Evolutionary conservation across 2,888 invertebrate species (phyloP).

Genomic region (Parascotia fuliginaria): DNA sequence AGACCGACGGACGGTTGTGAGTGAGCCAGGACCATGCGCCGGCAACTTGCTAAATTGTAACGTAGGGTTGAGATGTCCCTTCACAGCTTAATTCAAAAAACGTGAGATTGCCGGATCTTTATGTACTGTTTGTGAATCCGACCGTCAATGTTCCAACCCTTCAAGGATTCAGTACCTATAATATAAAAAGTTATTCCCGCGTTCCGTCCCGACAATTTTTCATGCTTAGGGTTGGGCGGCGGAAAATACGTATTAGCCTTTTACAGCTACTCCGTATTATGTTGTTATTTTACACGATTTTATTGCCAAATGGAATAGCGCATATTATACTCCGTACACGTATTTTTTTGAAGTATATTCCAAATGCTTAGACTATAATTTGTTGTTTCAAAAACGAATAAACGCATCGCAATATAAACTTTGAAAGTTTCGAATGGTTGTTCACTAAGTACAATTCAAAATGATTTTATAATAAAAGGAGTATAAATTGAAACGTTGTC

Average conservation of each 20-base stretch:
- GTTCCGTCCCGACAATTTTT: conserved; percentile 58
- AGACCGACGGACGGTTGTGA: conserved; percentile 11
- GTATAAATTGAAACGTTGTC: conserved; percentile 21
- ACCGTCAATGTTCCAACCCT: conserved; percentile 76
- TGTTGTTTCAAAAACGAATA: conserved; percentile 8
- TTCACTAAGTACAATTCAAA: conserved; percentile 6
- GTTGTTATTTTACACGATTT: conserved; percentile 45
- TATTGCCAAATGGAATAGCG: conserved; percentile 32
- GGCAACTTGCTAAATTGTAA: conserved; percentile 61
- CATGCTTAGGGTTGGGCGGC: conserved; percentile 53
- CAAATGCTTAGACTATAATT: conserved; percentile 18
- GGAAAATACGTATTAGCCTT: conserved; percentile 55
- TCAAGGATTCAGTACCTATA: conserved; percentile 64
- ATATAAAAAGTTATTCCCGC: conserved; percentile 72
- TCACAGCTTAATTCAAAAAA: conserved; percentile 78
- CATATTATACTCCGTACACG: conserved; percentile 21
- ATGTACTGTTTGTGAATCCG: conserved; percentile 78
- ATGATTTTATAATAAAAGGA: conserved; percentile 21
- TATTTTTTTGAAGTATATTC: conserved; percentile 18
- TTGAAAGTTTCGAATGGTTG: conserved; percentile 3
- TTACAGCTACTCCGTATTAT: conserved; percentile 43
- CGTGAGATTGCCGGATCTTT: conserved; percentile 75
- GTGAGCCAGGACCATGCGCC: conserved; percentile 9
- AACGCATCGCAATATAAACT: neutral
- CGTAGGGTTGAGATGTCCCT: conserved; percentile 66